Conservation (phyloP, 2,113 vertebrate genomes). For the Phycodurus eques region DNA sequence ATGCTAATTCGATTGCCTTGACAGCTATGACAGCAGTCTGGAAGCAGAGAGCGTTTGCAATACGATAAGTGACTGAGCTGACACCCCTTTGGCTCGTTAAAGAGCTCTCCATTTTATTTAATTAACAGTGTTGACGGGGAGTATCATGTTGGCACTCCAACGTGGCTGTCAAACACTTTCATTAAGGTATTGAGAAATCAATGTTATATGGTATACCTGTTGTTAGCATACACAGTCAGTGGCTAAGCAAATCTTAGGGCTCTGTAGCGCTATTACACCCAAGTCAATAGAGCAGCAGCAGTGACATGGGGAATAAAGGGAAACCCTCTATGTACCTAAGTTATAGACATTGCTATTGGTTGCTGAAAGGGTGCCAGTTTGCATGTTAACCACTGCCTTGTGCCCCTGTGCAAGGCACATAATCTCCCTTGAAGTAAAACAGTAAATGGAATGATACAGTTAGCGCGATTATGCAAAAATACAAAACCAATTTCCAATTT, state of each 20-base stretch:
- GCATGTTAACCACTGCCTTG: background rate
- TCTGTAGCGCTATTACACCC: constrained; percentile 21
- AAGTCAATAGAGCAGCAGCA: constrained; percentile 17
- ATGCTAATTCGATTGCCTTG: constrained; percentile 54
- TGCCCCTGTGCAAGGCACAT: background rate
- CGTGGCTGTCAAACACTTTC: constrained; percentile 11
- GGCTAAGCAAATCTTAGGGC: constrained; percentile 1
- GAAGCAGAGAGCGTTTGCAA: constrained; percentile 38
- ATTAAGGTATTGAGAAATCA: constrained; percentile 13
- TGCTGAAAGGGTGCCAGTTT: background rate
- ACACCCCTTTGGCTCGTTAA: constrained; percentile 39
- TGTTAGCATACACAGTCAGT: constrained; percentile 14
- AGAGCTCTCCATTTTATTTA: constrained; percentile 14
- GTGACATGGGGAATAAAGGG: background rate
- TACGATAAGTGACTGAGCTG: constrained; percentile 42
- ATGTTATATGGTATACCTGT: constrained; percentile 5
- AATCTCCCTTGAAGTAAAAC: background rate
- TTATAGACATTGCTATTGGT: background rate
- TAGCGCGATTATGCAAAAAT: background rate
- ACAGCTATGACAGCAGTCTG: constrained; percentile 46
- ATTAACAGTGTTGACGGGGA: constrained; percentile 24
- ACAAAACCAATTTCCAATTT: background rate
- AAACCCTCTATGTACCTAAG: background rate
- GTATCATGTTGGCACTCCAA: constrained; percentile 8
- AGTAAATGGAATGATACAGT: background rate